A percentile compares a stretch with the other conserved stretches of the same genome.
These are phyloP conservation scores for Taurulus bubalis DNA, from an alignment of 2,113 vertebrate genomes.

Conservation along the genomic window DNA sequence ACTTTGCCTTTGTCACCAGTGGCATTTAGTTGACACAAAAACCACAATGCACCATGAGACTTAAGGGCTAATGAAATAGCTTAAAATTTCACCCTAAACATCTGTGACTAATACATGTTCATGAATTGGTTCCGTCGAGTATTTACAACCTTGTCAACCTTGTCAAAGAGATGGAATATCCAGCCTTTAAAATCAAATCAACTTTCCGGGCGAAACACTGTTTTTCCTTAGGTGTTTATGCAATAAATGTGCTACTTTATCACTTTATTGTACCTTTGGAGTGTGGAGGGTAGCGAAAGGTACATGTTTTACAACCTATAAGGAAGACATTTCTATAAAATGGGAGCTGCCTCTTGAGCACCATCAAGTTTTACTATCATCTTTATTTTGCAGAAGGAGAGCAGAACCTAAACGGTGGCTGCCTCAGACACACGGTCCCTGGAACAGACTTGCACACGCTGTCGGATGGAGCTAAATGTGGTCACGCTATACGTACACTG, in stretches of 20 bases:
- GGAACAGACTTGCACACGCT: constrained; percentile 30
- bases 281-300: constrained; percentile 58
- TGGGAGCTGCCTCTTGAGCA: constrained; percentile 72
- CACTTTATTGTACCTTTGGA: constrained; percentile 67
- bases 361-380: constrained; percentile 76
- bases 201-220: constrained; percentile 27
- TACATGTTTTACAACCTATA: constrained; percentile 72
- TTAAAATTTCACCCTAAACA: constrained; percentile 28
- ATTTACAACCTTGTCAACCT: constrained; percentile 39
- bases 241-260: constrained; percentile 63
- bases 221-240: constrained; percentile 59
- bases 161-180: constrained; percentile 39
- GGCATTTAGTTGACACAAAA: constrained; percentile 14
- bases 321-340: constrained; percentile 75
- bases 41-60: neutral
- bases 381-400: constrained; percentile 64
- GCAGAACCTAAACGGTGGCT: constrained; percentile 52
- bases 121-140: constrained; percentile 9
- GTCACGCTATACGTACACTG: constrained; percentile 40
- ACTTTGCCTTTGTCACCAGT: constrained; percentile 9
- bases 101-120: constrained; percentile 6
- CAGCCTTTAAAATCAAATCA: constrained; percentile 57
- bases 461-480: constrained; percentile 45
- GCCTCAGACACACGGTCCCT: constrained; percentile 26
- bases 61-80: neutral